Evolutionary conservation across 2,113 vertebrate species (phyloP).

Genomic region (Willisornis vidua): DNA sequence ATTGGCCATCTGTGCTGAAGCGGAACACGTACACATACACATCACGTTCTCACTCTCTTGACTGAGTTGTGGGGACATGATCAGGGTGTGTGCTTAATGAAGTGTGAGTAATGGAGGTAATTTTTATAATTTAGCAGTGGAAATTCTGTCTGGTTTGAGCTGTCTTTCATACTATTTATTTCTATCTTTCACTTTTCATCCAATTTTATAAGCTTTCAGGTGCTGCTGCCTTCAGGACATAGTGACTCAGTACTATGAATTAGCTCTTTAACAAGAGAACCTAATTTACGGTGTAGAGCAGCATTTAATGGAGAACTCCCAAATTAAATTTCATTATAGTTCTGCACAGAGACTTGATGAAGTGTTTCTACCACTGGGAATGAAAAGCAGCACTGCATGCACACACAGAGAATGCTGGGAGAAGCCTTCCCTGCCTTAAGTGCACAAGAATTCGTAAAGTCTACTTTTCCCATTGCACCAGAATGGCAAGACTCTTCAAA

Average conservation of each 20-base stretch:
- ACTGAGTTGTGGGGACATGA: not conserved
- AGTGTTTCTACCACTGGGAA: conserved; percentile 17
- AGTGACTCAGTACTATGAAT: conserved; percentile 28
- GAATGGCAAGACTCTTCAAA: not conserved
- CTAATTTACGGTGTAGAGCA: conserved; percentile 11
- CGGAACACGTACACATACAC: no score
- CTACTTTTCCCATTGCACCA: not conserved
- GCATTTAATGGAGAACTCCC: conserved; percentile 54
- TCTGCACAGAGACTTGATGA: conserved; percentile 3
- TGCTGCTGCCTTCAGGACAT: conserved; percentile 50
- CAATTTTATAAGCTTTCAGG: conserved; percentile 39
- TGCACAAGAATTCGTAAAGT: not conserved
- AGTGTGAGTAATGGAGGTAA: conserved; percentile 14
- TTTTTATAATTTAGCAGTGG: not conserved
- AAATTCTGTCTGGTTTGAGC: not conserved
- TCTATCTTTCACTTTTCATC: conserved; percentile 9
- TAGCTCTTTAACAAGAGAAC: conserved; percentile 46
- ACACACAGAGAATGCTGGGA: not conserved
- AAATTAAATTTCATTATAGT: conserved; percentile 51
- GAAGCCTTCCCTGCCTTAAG: not conserved
- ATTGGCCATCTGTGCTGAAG: not conserved
- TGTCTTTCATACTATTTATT: conserved; percentile 13
- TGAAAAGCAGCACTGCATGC: not conserved
- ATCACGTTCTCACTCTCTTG: not conserved
- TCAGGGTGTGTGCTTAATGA: not conserved